phyloP scores from a whole-genome alignment of 2,797 vertebrate genomes.

The Adelosebastes latens region DNA sequence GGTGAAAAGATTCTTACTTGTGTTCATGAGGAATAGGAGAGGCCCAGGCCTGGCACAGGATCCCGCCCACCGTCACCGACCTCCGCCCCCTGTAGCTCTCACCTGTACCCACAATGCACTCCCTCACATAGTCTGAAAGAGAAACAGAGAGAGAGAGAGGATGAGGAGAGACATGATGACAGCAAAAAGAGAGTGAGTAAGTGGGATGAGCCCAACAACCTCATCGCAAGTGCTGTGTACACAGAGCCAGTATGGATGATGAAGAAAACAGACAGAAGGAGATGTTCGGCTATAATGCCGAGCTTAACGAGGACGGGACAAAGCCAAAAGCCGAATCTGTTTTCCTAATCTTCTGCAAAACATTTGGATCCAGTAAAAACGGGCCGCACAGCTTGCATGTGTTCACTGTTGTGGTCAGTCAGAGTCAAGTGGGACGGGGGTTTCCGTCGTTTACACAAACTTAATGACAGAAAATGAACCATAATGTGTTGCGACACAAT shows the following conservation, averaged over 20 bases:
- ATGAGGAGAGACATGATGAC: slow-evolving; percentile 8
- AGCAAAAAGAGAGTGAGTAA: slow-evolving; percentile 13
- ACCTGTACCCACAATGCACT: slow-evolving; percentile 95
- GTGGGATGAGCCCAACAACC: slow-evolving; percentile 45
- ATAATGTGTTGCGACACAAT: slow-evolving; percentile 69
- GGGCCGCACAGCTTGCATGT: slow-evolving; percentile 25
- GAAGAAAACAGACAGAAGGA: slow-evolving; percentile 66
- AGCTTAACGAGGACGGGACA: slow-evolving; percentile 51
- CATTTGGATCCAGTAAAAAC: slow-evolving; percentile 46
- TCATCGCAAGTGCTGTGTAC: slow-evolving; percentile 21
- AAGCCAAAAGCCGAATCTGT: slow-evolving; percentile 70
- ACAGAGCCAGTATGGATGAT: slow-evolving; percentile 54
- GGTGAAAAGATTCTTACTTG: slow-evolving; percentile 87
- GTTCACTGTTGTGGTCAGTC: slow-evolving; percentile 33
- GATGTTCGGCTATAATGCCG: slow-evolving; percentile 39
- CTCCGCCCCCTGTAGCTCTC: slow-evolving; percentile 91
- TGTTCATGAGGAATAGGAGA: slow-evolving; percentile 96
- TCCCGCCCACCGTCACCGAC: slow-evolving; percentile 91
- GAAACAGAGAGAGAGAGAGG: neutral
- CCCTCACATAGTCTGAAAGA: slow-evolving; percentile 89
- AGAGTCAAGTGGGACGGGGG: slow-evolving; percentile 28
- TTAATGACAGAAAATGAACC: slow-evolving; percentile 72
- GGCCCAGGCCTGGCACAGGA: slow-evolving; percentile 93
- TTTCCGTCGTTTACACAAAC: slow-evolving; percentile 67
- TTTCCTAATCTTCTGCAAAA: slow-evolving; percentile 63